Percentiles rank a stretch among this genome's conserved stretches.
These are phyloP conservation scores for Molossus alvarezi DNA, from an alignment of 2,797 vertebrate genomes.

Conservation along the genomic window DNA sequence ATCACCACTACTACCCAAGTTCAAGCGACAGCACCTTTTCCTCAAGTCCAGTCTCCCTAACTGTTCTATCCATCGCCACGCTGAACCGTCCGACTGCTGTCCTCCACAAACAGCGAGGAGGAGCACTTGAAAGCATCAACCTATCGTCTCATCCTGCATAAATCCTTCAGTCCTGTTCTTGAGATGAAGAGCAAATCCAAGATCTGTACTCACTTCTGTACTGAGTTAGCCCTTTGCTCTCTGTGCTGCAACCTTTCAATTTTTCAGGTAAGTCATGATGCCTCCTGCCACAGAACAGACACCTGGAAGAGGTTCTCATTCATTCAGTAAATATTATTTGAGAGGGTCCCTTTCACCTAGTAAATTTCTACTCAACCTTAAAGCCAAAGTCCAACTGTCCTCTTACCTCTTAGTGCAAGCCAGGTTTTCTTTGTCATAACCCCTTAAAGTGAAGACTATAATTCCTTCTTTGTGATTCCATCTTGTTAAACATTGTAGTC, in stretches of 20 bases:
- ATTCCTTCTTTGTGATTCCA: conserved; percentile 32
- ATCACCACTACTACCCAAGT: neutral
- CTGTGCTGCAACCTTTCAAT: neutral
- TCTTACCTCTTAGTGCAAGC: neutral
- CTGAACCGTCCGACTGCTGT: neutral
- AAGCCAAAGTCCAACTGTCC: neutral
- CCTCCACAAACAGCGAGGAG: neutral
- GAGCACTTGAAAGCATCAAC: neutral
- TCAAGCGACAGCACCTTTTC: neutral
- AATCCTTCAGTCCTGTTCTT: neutral
- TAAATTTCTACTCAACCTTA: conserved; percentile 44
- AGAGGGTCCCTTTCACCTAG: neutral
- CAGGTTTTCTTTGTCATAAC: neutral
- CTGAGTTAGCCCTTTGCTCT: neutral
- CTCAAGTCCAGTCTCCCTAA: neutral
- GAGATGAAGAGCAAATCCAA: neutral
- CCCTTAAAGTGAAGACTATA: neutral
- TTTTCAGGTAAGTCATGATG: neutral
- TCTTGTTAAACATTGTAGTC: conserved; percentile 50
- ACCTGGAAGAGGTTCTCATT: conserved; percentile 35
- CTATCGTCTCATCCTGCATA: neutral
- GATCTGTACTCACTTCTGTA: neutral
- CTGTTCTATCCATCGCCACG: neutral
- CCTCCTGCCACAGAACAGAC: neutral
- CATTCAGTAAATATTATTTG: conserved; percentile 35